phyloP scores from a whole-genome alignment of 2,113 vertebrate species.

The Chunga burmeisteri region DNA sequence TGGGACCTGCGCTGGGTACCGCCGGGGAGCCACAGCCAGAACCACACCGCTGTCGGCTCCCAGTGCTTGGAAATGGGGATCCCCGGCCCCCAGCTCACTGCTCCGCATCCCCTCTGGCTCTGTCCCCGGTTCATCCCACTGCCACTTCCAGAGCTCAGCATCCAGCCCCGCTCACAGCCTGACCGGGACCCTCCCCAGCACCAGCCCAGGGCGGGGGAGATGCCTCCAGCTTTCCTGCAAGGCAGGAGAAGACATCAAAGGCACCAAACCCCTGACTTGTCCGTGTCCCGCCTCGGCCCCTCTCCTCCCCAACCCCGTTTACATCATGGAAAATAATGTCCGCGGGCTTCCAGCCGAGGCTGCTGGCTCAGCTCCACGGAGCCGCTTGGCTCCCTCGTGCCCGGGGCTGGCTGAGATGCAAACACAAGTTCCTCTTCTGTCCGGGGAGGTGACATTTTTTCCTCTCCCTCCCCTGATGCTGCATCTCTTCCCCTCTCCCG shows the following conservation, averaged over 20 bases:
- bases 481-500: background rate
- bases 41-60: background rate
- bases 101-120: background rate
- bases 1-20: background rate
- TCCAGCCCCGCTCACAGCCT: background rate
- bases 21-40: background rate
- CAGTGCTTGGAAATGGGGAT: background rate
- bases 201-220: background rate
- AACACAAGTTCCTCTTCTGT: background rate
- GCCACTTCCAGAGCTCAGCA: background rate
- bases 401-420: background rate
- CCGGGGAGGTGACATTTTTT: background rate
- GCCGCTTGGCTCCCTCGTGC: background rate
- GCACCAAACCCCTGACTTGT: background rate
- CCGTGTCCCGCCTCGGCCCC: background rate
- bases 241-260: background rate
- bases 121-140: background rate
- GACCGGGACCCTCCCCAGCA: background rate
- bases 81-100: background rate
- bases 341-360: background rate
- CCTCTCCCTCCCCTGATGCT: background rate
- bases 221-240: background rate
- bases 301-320: background rate
- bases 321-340: constrained; percentile 51
- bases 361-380: background rate